These are phyloP conservation scores for Rissa tridactyla DNA, from an alignment of 2,113 vertebrate species.

Conservation along the genomic window DNA sequence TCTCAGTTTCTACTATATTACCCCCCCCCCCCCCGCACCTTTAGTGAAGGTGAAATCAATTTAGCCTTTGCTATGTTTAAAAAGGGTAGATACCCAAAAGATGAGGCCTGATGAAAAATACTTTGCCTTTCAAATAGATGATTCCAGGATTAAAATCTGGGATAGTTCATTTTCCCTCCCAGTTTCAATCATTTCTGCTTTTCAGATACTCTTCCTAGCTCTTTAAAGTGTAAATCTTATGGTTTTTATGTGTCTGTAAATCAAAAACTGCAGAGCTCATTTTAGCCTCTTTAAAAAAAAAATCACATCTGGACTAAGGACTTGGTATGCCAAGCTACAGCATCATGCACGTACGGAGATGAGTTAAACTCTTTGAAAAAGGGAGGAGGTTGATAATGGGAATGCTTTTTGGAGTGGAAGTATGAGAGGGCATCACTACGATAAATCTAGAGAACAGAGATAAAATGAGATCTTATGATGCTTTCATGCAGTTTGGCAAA, in stretches of 20 bases:
- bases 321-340: constrained; percentile 4
- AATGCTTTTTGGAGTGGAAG: constrained; percentile 5
- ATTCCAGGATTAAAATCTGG: constrained; percentile 29
- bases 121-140: constrained; percentile 43
- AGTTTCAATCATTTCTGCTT: constrained; percentile 33
- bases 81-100: not conserved
- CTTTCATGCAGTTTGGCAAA: constrained; percentile 35
- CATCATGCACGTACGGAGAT: not conserved
- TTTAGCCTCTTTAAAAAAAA: constrained; percentile 8
- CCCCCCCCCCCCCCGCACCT: not conserved
- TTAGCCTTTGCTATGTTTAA: not conserved
- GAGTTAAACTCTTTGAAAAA: constrained; percentile 13
- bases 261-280: constrained; percentile 28
- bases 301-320: not conserved
- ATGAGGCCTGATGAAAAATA: constrained; percentile 16
- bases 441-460: constrained; percentile 38
- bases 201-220: not conserved
- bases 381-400: constrained; percentile 29
- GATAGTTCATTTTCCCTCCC: not conserved
- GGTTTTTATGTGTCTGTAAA: constrained; percentile 47
- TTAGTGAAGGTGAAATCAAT: not conserved
- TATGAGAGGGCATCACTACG: not conserved
- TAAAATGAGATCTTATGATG: constrained; percentile 36
- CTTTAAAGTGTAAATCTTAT: constrained; percentile 14
- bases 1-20: not conserved